A percentile compares a stretch with the other conserved stretches of the same genome.
Conservation (phyloP, 2,797 vertebrate species). For the Tapera naevia region DNA sequence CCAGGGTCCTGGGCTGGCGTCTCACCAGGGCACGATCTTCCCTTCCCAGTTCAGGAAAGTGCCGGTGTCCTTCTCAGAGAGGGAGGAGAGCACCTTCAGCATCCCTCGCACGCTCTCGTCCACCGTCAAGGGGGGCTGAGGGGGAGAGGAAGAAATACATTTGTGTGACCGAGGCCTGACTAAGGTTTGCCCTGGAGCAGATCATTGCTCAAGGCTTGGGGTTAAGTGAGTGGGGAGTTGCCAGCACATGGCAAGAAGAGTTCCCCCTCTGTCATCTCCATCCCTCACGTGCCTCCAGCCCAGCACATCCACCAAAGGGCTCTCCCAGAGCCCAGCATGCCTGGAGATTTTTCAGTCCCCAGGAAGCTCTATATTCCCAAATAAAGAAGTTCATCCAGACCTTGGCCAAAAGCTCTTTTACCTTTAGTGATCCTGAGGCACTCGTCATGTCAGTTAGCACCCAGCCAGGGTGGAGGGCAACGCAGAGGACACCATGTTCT, state of each 20-base stretch:
- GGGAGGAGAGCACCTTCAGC: not conserved
- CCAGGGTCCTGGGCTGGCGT: not conserved
- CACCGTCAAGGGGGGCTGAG: not conserved
- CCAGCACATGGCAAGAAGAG: not conserved
- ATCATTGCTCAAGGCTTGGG: too few relatives aligned
- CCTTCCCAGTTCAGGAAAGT: constrained; percentile 12
- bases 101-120: not conserved
- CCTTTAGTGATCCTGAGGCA: accelerated
- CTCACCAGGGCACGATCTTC: not conserved
- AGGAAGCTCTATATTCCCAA: not conserved
- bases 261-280: not conserved
- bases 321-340: not conserved
- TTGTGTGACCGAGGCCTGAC: too few relatives aligned
- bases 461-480: constrained; percentile 49
- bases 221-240: not conserved
- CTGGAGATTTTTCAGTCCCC: not conserved
- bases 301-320: not conserved
- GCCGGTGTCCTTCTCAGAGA: not conserved
- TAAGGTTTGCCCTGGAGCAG: not conserved
- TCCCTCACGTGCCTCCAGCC: not conserved
- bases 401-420: not conserved
- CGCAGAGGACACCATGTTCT: constrained; percentile 27
- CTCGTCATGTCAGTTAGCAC: constrained; percentile 3
- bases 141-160: not conserved
- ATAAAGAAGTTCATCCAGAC: not conserved